Percentiles rank a stretch among this genome's conserved stretches.
Evolutionary conservation across 2,888 invertebrate species (phyloP).

Genomic region (Cephus sareptanus): DNA sequence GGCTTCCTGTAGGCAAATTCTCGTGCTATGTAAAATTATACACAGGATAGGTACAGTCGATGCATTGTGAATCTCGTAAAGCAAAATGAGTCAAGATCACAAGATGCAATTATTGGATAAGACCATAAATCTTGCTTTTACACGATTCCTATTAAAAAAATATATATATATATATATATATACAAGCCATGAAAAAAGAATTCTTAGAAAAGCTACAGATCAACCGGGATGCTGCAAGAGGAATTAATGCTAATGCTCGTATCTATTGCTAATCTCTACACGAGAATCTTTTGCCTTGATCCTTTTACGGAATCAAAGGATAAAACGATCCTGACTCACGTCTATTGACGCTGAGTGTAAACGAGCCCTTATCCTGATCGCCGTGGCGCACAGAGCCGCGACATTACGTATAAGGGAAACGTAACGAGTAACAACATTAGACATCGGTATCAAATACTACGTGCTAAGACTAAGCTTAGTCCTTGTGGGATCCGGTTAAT

Average conservation of each 20-base stretch:
- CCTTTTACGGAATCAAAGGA: neutral
- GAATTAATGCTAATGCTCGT: neutral
- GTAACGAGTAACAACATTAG: constrained; percentile 50
- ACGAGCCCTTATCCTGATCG: constrained; percentile 41
- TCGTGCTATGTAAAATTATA: neutral
- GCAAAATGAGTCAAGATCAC: neutral
- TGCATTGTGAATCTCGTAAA: neutral
- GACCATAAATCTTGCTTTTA: neutral
- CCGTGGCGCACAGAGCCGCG: constrained; percentile 24
- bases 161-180: too few species aligned
- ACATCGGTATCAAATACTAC: constrained; percentile 35
- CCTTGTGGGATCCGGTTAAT: constrained; percentile 42
- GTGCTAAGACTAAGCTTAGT: constrained; percentile 26
- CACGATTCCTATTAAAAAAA: neutral
- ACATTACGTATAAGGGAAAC: constrained; percentile 49
- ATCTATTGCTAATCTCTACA: neutral
- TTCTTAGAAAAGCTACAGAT: neutral
- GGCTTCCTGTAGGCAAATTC: neutral
- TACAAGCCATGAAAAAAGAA: neutral
- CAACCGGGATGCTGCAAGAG: neutral
- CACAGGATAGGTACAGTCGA: neutral
- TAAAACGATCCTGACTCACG: neutral
- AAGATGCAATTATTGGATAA: neutral
- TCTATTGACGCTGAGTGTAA: constrained; percentile 28
- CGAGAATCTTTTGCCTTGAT: neutral